Base-by-base conservation (phyloP, 1,140 invertebrate genomes). In the Drosophila carrolli region DNA sequence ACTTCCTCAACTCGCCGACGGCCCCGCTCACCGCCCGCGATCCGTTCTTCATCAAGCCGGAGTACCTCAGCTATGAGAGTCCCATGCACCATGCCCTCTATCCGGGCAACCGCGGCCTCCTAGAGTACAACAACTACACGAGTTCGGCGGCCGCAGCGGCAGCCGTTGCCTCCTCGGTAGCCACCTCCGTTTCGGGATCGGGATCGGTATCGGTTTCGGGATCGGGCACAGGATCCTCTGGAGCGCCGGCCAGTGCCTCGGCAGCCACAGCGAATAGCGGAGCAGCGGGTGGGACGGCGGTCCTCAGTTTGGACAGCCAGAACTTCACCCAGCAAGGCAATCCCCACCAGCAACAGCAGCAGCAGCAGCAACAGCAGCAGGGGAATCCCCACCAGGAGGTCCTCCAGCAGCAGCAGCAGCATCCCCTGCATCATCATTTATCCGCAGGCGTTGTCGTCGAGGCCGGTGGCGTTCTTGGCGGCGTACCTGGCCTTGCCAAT, bases 11-110 rank as follows among this genome's bases (percentile, higher is more conserved):
- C 60, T 90, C 85, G 60, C 91, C 90, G 16, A 90, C 90, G 70
- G 79, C 86, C 44, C 68, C 86, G 59, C 75, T 90, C 11, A 74
- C 75, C 48, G 74, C 81, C 53, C 74, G 88, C 44, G 90, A 91
- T 67, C 83, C 90, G 48, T 91, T 91, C 72, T 91, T 91, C 65
- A 91, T 91, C 11, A 91, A 91, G 66, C 90, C 90, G 56, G 90
- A 91, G 82, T 91, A 91, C 74, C 86, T 91, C 76, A 91, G 83
- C 81, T 91, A 91, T 91, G 90, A 91, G 82, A 91, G 73, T 76
- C 90, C 90, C 83, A 91, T 91, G 90, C 90, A 91, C 77, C 90
- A 91, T 82, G 65, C 65, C 65, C 63, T 91, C 43, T 91, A 91
- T 55, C 86, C 90, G 51, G 81, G 75, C 65, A 90, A 91, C 19